These are phyloP conservation scores for Boloria selene DNA, from an alignment of 2,888 invertebrate species.

Conservation along the genomic window DNA sequence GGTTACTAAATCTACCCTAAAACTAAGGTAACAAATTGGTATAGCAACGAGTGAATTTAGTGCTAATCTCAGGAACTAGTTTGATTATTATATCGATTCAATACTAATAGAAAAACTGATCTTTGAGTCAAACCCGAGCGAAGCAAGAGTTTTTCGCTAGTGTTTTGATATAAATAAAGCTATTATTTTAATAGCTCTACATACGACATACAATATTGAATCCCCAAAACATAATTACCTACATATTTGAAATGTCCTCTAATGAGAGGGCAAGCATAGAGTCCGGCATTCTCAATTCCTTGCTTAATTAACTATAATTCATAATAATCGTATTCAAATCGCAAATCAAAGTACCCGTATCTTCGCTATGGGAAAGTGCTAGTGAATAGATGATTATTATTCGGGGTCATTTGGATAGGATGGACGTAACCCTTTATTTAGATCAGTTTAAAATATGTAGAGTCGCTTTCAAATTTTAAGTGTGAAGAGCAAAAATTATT, in stretches of 20 bases:
- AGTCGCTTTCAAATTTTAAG: conserved; percentile 41
- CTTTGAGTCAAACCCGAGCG: background rate
- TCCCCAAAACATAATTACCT: conserved; percentile 15
- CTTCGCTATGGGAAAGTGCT: conserved; percentile 74
- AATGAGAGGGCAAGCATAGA: conserved; percentile 51
- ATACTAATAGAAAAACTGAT: no score
- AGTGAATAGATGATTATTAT: conserved; percentile 76
- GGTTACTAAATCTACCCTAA: no score
- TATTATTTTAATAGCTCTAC: no score
- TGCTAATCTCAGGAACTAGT: no score
- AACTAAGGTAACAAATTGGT: no score
- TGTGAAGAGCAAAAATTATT: no score
- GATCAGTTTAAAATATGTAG: conserved; percentile 46
- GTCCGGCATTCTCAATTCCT: conserved; percentile 55
- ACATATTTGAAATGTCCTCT: conserved; percentile 43
- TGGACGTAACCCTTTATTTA: conserved; percentile 60
- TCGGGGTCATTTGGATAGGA: conserved; percentile 76
- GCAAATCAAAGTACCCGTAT: conserved; percentile 80
- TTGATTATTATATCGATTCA: no score
- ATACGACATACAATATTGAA: background rate
- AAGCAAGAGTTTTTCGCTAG: background rate
- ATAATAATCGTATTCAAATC: conserved; percentile 72
- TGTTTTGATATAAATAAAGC: no score
- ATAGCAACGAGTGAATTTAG: no score
- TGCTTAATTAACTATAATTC: conserved; percentile 76